phyloP scores from a whole-genome alignment of 2,888 invertebrate species.

The Drosophila subsilvestris region DNA sequence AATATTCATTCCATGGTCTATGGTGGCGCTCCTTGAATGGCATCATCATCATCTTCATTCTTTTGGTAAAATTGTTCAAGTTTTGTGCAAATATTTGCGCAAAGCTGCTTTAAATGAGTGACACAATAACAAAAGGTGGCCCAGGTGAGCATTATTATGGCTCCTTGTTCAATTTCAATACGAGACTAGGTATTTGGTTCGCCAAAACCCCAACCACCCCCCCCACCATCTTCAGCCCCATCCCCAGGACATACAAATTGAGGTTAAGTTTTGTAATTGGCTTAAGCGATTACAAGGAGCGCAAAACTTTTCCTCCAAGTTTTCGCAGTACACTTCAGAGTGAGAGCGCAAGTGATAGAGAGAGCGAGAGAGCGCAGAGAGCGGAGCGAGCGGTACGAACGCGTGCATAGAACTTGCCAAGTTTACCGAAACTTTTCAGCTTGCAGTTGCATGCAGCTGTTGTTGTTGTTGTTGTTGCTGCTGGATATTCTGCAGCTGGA shows the following conservation, averaged over 20 bases:
- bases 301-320: slow-evolving; percentile 47
- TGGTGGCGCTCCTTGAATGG: slow-evolving; percentile 14
- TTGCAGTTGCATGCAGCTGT: slow-evolving; percentile 3
- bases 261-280: slow-evolving; percentile 76
- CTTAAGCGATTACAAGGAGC: slow-evolving; percentile 65
- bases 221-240: neutral
- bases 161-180: slow-evolving; percentile 33
- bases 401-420: slow-evolving; percentile 25
- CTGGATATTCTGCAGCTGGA: neutral
- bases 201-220: neutral
- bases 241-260: slow-evolving; percentile 47
- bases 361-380: neutral
- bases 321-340: slow-evolving; percentile 24
- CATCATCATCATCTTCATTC: slow-evolving; percentile 4
- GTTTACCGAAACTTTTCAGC: slow-evolving; percentile 37
- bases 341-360: neutral
- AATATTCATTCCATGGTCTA: slow-evolving; percentile 3
- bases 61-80: slow-evolving; percentile 20
- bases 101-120: slow-evolving; percentile 54
- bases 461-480: neutral
- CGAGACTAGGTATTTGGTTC: slow-evolving; percentile 1
- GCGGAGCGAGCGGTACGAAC: too few species aligned
- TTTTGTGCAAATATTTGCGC: slow-evolving; percentile 45
- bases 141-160: neutral
- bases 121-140: slow-evolving; percentile 35